Percentiles rank a stretch among this genome's conserved stretches.
These are phyloP conservation scores for Lutraria rhynchaena DNA, from an alignment of 1,140 invertebrate genomes.

Conservation along the genomic window DNA sequence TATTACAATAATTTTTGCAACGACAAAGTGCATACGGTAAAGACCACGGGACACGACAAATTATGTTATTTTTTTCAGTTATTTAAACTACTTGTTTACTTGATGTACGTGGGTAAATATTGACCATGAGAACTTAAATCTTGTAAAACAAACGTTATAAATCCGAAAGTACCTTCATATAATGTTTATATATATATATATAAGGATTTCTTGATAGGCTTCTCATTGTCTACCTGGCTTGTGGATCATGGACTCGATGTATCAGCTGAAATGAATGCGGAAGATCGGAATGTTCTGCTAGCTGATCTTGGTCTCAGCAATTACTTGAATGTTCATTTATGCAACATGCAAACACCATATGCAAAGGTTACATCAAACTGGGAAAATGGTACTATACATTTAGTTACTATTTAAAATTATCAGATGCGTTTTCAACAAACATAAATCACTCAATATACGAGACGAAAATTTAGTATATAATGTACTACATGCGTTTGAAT, in stretches of 20 bases:
- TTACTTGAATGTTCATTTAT: background rate
- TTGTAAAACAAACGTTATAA: background rate
- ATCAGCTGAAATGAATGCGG: background rate
- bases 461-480: no score
- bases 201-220: background rate
- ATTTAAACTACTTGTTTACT: background rate
- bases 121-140: background rate
- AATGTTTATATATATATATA: background rate
- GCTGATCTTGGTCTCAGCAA: background rate
- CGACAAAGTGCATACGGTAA: no score
- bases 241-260: background rate
- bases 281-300: background rate
- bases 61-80: background rate
- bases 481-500: no score
- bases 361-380: background rate
- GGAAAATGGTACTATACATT: slow-evolving; percentile 10
- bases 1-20: no score
- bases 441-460: no score
- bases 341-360: background rate
- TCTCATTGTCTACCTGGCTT: background rate
- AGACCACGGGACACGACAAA: background rate
- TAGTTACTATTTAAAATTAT: no score
- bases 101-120: background rate
- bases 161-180: background rate
- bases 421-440: no score